Percentiles rank a stretch among this genome's conserved stretches.
phyloP scores from a whole-genome alignment of 35 echinoderm and acorn worm genomes.

The Hemicentrotus pulcherrimus region DNA sequence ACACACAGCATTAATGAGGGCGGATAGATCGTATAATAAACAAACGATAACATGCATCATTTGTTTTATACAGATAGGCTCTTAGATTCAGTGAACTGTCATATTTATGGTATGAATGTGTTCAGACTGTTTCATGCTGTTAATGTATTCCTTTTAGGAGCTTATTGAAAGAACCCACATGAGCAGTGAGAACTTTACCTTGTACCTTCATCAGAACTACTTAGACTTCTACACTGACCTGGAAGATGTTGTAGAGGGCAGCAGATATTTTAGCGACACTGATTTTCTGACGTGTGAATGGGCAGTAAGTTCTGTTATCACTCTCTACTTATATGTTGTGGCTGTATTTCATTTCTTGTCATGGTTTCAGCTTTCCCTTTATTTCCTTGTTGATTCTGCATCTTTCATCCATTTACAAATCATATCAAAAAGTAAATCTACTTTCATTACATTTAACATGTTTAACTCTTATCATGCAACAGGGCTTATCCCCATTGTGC shows the following conservation, averaged over 20 bases:
- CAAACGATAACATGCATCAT: too few relatives aligned
- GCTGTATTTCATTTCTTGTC: neutral
- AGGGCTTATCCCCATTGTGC: too few relatives aligned
- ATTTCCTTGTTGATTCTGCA: neutral
- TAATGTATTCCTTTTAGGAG: neutral
- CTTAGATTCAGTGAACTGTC: too few relatives aligned
- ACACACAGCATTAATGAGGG: too few relatives aligned
- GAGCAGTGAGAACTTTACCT: conserved; percentile 87
- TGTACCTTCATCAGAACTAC: conserved; percentile 98
- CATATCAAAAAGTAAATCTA: neutral
- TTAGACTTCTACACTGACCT: conserved; percentile 85
- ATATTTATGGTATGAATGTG: too few relatives aligned
- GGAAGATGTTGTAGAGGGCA: conserved; percentile 80
- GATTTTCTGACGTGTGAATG: conserved; percentile 82
- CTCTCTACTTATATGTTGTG: neutral
- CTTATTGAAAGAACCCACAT: conserved; percentile 87
- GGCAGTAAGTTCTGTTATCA: conserved; percentile 64
- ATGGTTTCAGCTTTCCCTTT: neutral
- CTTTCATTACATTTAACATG: too few relatives aligned
- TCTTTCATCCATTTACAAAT: neutral
- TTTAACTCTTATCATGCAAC: too few relatives aligned
- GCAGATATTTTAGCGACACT: conserved; percentile 77
- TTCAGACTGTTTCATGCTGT: too few relatives aligned
- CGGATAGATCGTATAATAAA: too few relatives aligned
- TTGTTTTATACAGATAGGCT: too few relatives aligned